Evolutionary conservation across 2,888 invertebrate species (phyloP).

Genomic region (Drosophila sordidula): DNA sequence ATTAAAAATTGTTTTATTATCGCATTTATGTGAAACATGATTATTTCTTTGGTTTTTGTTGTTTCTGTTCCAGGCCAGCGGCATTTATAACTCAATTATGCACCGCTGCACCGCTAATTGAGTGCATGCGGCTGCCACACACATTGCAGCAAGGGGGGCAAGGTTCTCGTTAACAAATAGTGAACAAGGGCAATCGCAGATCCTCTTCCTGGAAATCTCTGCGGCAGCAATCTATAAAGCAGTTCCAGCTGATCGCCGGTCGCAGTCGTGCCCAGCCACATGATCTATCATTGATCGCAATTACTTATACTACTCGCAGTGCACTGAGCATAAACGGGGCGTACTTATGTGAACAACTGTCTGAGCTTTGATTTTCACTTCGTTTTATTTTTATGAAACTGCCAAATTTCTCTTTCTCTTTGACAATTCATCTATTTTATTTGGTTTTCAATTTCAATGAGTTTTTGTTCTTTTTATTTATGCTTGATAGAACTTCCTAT

Average conservation of each 20-base stretch:
- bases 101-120: slow-evolving; percentile 40
- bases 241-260: slow-evolving; percentile 22
- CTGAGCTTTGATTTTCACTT: not conserved
- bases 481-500: too few species aligned
- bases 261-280: slow-evolving; percentile 46
- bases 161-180: slow-evolving; percentile 3
- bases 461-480: too few species aligned
- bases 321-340: slow-evolving; percentile 32
- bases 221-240: slow-evolving; percentile 25
- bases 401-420: too few species aligned
- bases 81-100: slow-evolving; percentile 73
- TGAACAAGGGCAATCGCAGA: slow-evolving; percentile 14
- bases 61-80: slow-evolving; percentile 19
- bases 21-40: slow-evolving; percentile 51
- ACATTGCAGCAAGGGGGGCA: slow-evolving; percentile 3
- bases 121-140: slow-evolving; percentile 2
- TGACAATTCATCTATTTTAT: too few species aligned
- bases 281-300: slow-evolving; percentile 56
- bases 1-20: slow-evolving; percentile 69
- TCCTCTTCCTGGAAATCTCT: slow-evolving; percentile 46
- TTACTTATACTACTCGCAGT: slow-evolving; percentile 39
- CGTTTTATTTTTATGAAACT: not conserved
- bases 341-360: not conserved
- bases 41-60: slow-evolving; percentile 22
- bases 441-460: not conserved